Conservation (phyloP, 2,113 vertebrate species). For the Mesitornis unicolor region DNA sequence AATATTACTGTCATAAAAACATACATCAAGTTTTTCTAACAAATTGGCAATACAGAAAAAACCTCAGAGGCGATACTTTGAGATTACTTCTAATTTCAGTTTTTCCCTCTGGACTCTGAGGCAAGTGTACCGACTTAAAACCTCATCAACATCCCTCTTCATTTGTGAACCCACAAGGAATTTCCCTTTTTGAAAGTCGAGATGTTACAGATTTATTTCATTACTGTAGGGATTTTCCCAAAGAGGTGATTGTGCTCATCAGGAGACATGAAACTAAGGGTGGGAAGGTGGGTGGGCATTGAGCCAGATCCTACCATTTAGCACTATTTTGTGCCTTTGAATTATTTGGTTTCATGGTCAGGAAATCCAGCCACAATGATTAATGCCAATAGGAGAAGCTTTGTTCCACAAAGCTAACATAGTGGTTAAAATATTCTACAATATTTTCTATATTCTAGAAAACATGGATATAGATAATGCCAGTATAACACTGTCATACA, state of each 20-base stretch:
- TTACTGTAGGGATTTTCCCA: not conserved
- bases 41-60: not conserved
- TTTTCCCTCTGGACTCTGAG: not conserved
- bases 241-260: not conserved
- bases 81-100: not conserved
- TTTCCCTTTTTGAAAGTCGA: not conserved
- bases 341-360: not conserved
- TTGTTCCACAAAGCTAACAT: not conserved
- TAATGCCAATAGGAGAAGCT: not conserved
- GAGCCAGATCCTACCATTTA: not conserved
- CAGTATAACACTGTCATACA: not conserved
- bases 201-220: not conserved
- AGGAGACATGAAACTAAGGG: not conserved
- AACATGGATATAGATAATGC: not conserved
- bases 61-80: not conserved
- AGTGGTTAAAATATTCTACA: not conserved
- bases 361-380: not conserved
- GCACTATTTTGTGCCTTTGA: not conserved
- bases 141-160: not conserved
- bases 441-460: not conserved
- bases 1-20: not conserved
- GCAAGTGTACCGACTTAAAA: not conserved
- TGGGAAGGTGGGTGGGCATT: not conserved
- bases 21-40: not conserved
- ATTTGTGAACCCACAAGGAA: not conserved